Evolutionary conservation across 2,113 vertebrate species (phyloP), one percentile per base, ranked within the genome.

Genomic region (Neodon shergylaensis): DNA sequence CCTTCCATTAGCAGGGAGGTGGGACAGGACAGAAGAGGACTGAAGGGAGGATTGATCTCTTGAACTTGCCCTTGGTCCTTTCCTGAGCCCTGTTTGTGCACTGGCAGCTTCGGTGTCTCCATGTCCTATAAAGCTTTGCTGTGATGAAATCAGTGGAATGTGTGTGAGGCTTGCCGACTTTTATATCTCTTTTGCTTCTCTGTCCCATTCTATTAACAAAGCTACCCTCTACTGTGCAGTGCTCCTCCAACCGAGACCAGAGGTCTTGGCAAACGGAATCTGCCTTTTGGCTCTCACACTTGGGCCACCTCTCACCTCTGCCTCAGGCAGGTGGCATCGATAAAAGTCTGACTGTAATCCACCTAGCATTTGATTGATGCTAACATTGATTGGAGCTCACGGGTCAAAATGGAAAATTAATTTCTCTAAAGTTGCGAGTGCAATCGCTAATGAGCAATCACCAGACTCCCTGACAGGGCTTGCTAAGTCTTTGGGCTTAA

Each of bases 391-490:
- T 91, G 83, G 89, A 89, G 85, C 36, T 47, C 63, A 84, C 77
- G 73, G 92, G 65, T 95, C 86, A 94, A 74, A 86, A 91, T 81
- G 78, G 86, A 94, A 92, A 94, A 91, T 84, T 79, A 90, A 79
- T 94, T 93, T 89, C 78, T 47, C 89, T 94, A 0, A 0, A 49
- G 91, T 81, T 87, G 42, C 72, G 39, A 52, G 73, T 63, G 42
- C 47, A 72, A 26, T 14, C 5, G 42, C 85, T 91, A 92, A 91
- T 58, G 85, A 91, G 61, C 85, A 94, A 54, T 66, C 81, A 44
- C 47, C 24, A 33, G 24, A 68, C 70, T 49, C 58, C 77, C 33
- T 3, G 10, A 39, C 24, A 39, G 26, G 70, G 26, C 10, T 39
- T 79, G 65, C 36, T 87, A 72, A 39, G 63, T 92, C 82, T 86